Evolutionary conservation across 2,113 vertebrate species (phyloP), one percentile per base, ranked within the genome.

Genomic region (Peromyscus californicus): DNA sequence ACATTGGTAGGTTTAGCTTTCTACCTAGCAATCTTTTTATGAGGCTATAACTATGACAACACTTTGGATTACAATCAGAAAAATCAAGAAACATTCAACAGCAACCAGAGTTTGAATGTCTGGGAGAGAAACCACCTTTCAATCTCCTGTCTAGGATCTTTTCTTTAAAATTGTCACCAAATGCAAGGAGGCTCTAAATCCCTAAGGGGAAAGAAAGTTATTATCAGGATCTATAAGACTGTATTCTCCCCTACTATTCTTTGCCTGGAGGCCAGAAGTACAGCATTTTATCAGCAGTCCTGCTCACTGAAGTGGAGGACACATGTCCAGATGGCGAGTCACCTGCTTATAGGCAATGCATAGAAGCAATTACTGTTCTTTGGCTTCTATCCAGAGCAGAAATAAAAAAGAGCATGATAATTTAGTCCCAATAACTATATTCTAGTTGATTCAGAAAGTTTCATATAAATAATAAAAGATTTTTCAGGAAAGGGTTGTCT

Each of bases 261-360:
- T 96, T 96, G 95, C 97, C 97, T 76, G 5, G 69, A 95, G 94
- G 96, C 95, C 85, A 95, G 76, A 80, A 92, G 72, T 24, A 48
- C 3, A 90, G 88, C 63, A 39, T 96, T 97, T 97, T 90, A 93
- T 95, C 95, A 92, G 91, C 63, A 94, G 45, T 61, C 82, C 78
- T 96, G 95, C 89, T 98, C 96, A 95, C 80, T 33, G 91, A 97
- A 93, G 94, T 94, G 67, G 61, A 76, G 95, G 96, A 97, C 91
- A 85, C 63, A n/a, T 2, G 12, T 86, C 96, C 97, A 98, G 97
- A 97, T 97, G 97, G 96, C 19, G 8, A 96, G 93, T 97, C 97
- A 97, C 97, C 97, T 97, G 96, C 85, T 96, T 91, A 80, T 45
- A 95, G 94, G 96, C 96, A 94, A 84, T 36, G 63, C 78, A 57